Evolutionary conservation across 2,797 vertebrate species (phyloP).

Genomic region (Lateolabrax maculatus): DNA sequence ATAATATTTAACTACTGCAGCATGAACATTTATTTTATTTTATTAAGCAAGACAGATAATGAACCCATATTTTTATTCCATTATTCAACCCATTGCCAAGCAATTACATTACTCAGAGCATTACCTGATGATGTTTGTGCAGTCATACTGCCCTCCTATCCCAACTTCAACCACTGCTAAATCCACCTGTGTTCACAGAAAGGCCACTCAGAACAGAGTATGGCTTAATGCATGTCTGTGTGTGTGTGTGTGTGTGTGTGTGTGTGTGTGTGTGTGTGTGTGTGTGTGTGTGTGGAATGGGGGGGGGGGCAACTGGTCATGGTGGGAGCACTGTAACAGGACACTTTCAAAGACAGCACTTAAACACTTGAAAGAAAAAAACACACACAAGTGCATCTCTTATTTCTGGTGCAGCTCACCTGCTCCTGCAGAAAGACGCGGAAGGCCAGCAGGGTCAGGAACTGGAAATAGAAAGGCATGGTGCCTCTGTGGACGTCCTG

Average conservation of each 20-base stretch:
- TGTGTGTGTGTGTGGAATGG: constrained; percentile 14
- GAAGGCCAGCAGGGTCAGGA: constrained; percentile 92
- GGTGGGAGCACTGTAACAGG: constrained; percentile 75
- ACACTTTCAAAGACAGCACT: constrained; percentile 81
- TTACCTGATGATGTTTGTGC: constrained; percentile 92
- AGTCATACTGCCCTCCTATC: constrained; percentile 91
- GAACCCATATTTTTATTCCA: neutral
- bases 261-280: neutral
- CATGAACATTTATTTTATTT: neutral
- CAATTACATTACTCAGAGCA: neutral
- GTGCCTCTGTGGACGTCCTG: constrained; percentile 73
- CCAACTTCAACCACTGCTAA: constrained; percentile 91
- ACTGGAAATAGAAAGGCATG: constrained; percentile 91
- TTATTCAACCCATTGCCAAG: neutral
- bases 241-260: neutral
- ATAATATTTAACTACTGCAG: neutral
- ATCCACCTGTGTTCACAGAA: constrained; percentile 84
- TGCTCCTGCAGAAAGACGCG: constrained; percentile 91
- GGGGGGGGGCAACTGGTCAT: constrained; percentile 59
- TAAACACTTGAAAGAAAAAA: constrained; percentile 69
- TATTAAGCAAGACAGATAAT: neutral
- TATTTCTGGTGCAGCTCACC: constrained; percentile 79
- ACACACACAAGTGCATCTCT: constrained; percentile 71
- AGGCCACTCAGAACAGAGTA: neutral
- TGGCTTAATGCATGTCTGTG: no score